These are phyloP conservation scores for Fratercula arctica DNA, from an alignment of 2,797 vertebrate genomes.

Conservation along the genomic window DNA sequence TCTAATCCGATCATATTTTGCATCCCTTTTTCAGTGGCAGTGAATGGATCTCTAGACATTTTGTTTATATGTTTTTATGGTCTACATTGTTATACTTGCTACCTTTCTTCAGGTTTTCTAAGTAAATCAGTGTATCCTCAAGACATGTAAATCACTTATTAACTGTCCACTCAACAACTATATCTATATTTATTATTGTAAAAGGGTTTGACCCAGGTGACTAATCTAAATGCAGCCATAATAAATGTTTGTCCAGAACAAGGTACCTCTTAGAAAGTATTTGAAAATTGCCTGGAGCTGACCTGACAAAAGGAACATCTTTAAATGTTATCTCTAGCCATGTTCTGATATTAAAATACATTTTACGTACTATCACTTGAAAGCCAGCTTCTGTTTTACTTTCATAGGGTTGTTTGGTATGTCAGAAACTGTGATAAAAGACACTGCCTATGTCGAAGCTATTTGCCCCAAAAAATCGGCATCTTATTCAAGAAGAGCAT, in stretches of 20 bases:
- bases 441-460: neutral
- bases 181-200: neutral
- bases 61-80: neutral
- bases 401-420: neutral
- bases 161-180: neutral
- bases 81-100: neutral
- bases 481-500: neutral
- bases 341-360: neutral
- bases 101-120: neutral
- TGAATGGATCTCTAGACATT: neutral
- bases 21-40: neutral
- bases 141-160: neutral
- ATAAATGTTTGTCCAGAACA: neutral
- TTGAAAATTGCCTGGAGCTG: slow-evolving; percentile 8
- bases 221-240: neutral
- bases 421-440: neutral
- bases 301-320: neutral
- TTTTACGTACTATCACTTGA: neutral
- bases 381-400: neutral
- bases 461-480: neutral
- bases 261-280: neutral
- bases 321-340: neutral
- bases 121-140: neutral
- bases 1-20: neutral
- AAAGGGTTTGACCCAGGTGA: neutral